Evolutionary conservation across 2,797 vertebrate genomes (phyloP), one percentile per base, ranked within the genome.

Genomic region (Muscicapa striata): DNA sequence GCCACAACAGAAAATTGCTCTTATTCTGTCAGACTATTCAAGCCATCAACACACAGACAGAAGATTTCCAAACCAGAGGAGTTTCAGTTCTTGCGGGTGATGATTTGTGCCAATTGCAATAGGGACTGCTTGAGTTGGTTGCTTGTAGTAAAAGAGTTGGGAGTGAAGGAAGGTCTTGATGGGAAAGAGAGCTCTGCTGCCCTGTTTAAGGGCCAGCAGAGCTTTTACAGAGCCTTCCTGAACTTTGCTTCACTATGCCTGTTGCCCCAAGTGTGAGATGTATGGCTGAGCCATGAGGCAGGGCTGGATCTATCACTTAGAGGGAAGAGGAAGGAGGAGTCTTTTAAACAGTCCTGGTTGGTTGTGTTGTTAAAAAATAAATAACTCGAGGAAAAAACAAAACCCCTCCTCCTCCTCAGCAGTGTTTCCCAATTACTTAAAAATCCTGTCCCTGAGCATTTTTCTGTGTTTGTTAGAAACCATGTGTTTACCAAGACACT

Each of bases 301-400:
- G 36, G 12, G 57, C 49, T 69, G 64, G 26, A 48, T 78, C 34
- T 15, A 18, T 79, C 58, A 21, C 41, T 8, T 17, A 30, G 32
- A 32, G 29, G 24, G 15, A 59, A 41, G 38, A 27, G 73, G 54
- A 83, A 67, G 15, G 26, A 85, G 41, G 14, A 66, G n/a, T 36
- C 43, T 90, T 81, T 73, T n/a, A 82, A 84, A 45, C 23, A n/a
- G 30, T 49, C 38, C 38, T 89, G 55, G 29, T 21, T 78, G 38
- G 66, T 86, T 87, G 36, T 83, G 43, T 36, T 80, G 17, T 32
- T 62, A 70, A 84, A 64, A 90, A 84, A 81, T 13, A 75, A 74
- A 22, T 76, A 87, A 58, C 22, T 40, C 7, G 12, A 51, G 46
- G 32, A 7, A 15, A 45, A 58, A 66, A 27, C 57, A 61, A 72